Percentiles rank a stretch among this genome's conserved stretches.
phyloP scores from a whole-genome alignment of 2,113 vertebrate species.

The Hippopotamus amphibius region DNA sequence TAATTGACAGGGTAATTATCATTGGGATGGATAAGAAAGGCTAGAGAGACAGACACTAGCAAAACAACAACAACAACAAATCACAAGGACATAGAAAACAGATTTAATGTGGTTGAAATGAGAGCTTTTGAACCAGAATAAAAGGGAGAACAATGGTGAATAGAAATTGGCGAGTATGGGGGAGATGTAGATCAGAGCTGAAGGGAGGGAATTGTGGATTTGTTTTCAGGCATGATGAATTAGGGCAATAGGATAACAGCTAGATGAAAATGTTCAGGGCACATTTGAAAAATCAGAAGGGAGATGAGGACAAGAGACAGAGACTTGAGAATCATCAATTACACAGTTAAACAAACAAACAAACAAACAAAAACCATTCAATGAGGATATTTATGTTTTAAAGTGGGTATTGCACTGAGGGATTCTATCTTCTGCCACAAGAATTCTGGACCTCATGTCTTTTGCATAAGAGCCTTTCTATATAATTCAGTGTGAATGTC shows the following conservation, averaged over 20 bases:
- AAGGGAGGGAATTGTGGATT: no score
- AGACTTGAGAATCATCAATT: neutral
- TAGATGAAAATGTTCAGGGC: neutral
- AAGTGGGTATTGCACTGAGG: neutral
- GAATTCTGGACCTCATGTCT: neutral
- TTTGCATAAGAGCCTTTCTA: neutral
- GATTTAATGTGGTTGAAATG: neutral
- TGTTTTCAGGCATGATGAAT: neutral
- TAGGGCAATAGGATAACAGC: neutral
- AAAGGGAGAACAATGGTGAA: neutral
- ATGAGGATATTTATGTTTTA: neutral
- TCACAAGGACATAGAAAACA: neutral
- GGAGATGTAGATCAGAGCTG: neutral
- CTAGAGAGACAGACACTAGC: neutral
- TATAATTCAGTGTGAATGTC: neutral
- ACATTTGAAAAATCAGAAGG: neutral
- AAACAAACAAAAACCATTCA: neutral
- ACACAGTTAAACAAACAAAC: neutral
- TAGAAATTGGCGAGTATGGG: neutral
- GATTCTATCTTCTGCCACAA: neutral
- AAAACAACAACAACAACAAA: neutral
- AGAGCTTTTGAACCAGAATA: neutral
- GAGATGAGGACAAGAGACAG: neutral
- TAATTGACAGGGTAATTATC: neutral
- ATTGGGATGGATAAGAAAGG: neutral